Evolutionary conservation across 1,140 invertebrate species (phyloP).

Genomic region (Drosophila subobscura): DNA sequence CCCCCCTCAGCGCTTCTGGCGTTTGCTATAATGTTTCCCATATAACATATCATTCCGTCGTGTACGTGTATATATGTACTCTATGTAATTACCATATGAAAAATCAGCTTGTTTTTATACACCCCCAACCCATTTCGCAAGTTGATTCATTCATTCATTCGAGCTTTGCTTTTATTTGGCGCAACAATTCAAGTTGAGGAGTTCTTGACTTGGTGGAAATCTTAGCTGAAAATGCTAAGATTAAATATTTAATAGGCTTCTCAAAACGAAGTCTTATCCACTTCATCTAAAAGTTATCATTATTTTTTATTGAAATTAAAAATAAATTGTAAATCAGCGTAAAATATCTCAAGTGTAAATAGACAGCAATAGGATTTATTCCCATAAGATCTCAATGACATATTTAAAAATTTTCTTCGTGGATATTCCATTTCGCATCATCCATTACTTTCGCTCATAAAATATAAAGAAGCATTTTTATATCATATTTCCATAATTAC

Average conservation of each 20-base stretch:
- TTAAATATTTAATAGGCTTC: too few species aligned
- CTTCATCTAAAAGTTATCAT: too few species aligned
- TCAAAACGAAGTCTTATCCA: too few species aligned
- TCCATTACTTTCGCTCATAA: background rate
- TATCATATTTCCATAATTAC: constrained; percentile 6
- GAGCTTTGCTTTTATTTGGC: constrained; percentile 71
- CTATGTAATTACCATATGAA: constrained; percentile 70
- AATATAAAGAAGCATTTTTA: constrained; percentile 5
- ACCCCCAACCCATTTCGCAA: background rate
- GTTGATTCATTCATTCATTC: constrained; percentile 16
- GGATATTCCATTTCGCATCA: background rate
- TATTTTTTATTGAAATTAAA: too few species aligned
- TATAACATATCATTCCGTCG: constrained; percentile 46
- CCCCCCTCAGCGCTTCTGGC: constrained; percentile 24
- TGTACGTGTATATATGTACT: constrained; percentile 78
- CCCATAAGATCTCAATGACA: too few species aligned
- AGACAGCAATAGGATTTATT: too few species aligned
- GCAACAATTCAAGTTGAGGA: constrained; percentile 18
- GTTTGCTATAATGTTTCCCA: constrained; percentile 35
- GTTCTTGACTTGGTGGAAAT: too few species aligned
- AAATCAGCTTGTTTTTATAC: constrained; percentile 51
- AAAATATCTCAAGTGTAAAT: too few species aligned
- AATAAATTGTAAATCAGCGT: too few species aligned
- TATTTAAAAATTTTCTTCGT: too few species aligned
- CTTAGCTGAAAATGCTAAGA: too few species aligned